Conservation (phyloP, 2,888 invertebrate species). For the Eurytoma adleriae region DNA sequence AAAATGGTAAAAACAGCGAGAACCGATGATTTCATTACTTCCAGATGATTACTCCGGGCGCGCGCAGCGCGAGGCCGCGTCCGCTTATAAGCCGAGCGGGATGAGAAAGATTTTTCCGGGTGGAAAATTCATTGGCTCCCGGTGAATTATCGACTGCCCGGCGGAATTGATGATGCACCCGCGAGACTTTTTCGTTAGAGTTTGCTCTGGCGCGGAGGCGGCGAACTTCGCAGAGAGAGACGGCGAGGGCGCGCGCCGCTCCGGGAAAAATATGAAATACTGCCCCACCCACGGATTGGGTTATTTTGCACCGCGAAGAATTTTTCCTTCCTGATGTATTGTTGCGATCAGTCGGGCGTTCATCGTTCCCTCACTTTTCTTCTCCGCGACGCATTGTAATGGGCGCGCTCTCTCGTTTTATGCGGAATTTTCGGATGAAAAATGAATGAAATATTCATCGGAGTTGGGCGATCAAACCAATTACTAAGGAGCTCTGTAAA, state of each 20-base stretch:
- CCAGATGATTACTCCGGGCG: conserved; percentile 16
- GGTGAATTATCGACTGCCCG: conserved; percentile 37
- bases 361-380: no score
- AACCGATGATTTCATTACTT: conserved; percentile 28
- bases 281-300: not conserved
- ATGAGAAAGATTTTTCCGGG: not conserved
- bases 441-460: no score
- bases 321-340: not conserved
- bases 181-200: conserved; percentile 2
- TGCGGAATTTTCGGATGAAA: no score
- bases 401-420: no score
- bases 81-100: not conserved
- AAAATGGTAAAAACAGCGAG: not conserved
- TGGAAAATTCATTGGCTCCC: conserved; percentile 27
- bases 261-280: conserved; percentile 33
- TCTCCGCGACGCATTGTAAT: no score
- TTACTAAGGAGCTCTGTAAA: no score
- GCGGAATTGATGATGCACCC: conserved; percentile 25
- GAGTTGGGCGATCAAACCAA: no score
- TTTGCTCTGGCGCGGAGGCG: not conserved
- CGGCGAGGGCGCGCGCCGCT: not conserved
- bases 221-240: not conserved
- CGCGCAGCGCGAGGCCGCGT: not conserved
- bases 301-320: not conserved
- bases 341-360: no score